Percentiles rank a stretch among this genome's conserved stretches.
Conservation (phyloP, 2,797 vertebrate genomes). For the Ataeniobius toweri region DNA sequence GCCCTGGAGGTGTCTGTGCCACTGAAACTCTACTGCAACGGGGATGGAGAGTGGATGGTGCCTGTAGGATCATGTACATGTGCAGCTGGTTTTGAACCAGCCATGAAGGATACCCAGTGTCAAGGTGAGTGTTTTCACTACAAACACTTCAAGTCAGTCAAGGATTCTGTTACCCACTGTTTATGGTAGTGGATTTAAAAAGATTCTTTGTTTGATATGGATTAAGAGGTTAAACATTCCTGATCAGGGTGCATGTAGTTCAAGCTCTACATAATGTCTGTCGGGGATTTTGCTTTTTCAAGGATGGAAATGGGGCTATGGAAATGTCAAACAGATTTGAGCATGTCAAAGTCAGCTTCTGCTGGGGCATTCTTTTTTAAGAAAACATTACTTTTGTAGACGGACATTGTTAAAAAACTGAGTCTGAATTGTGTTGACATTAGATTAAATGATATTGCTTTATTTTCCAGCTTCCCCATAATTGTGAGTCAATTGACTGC, state of each 20-base stretch:
- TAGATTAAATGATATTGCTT: slow-evolving; percentile 21
- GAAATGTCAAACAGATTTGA: slow-evolving; percentile 24
- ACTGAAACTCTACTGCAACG: slow-evolving; percentile 96
- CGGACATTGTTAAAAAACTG: slow-evolving; percentile 27
- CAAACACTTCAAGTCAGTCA: slow-evolving; percentile 7
- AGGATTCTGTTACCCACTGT: slow-evolving; percentile 8
- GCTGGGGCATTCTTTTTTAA: not conserved
- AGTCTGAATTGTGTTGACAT: slow-evolving; percentile 32
- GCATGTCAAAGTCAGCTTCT: slow-evolving; percentile 1
- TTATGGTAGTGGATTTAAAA: slow-evolving; percentile 11
- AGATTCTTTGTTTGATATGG: slow-evolving; percentile 9
- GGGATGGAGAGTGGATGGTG: slow-evolving; percentile 98
- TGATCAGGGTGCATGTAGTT: not conserved
- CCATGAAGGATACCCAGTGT: slow-evolving; percentile 93
- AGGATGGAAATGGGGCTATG: not conserved
- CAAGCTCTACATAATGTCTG: not conserved
- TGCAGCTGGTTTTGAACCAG: slow-evolving; percentile 88
- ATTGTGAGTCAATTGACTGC: slow-evolving; percentile 46
- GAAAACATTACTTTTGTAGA: slow-evolving; percentile 18
- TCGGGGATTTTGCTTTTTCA: slow-evolving; percentile 12
- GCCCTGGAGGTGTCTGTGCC: slow-evolving; percentile 95
- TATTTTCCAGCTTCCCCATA: slow-evolving; percentile 31
- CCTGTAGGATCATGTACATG: slow-evolving; percentile 95
- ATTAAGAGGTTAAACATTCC: slow-evolving; percentile 17
- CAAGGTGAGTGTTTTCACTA: slow-evolving; percentile 80